Evolutionary conservation across 2,797 vertebrate species (phyloP), one percentile per base, ranked within the genome.

Genomic region (Tokudaia tokunoshimensis): DNA sequence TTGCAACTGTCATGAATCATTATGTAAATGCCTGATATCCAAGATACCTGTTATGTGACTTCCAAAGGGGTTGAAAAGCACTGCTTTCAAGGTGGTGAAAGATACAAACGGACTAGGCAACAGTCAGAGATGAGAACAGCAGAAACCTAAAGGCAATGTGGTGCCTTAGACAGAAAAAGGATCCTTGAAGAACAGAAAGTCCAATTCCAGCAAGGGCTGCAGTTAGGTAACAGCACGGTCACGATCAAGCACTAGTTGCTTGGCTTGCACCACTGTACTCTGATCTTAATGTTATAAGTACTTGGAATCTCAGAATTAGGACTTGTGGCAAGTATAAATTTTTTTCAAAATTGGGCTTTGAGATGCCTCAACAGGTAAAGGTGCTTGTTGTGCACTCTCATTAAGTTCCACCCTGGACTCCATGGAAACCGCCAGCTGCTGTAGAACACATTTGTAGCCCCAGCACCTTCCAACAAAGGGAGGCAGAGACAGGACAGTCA

Each of bases 341-440:
- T 44, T 88, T 94, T 95, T 94, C 26, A 92, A 91, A 96, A 89
- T 81, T 81, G 52, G 79, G 20, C 20, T 34, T 22, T 11, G 12
- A 57, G 52, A n/a, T 22, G 55, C 20, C 79, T 76, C 74, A 76
- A 11, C 12, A 55, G 47, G 31, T 34, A 34, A 57, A 37, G 52
- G 52, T 37, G 52, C 11, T 57, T 81, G 17, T 7, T 81, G 34
- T 57, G 20, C 20, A 57, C 22, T 34, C 20, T 1, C 14, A 17
- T 31, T 78, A n/a, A 57, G 8, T 24, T 37, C 24, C 31, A 81
- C 17, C 52, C 52, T 57, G 34, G 10, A 81, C 24, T 24, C 52
- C 79, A 57, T 24, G 20, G 22, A 57, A 37, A 57, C 24, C 12
- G 12, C 52, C 52, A 81, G 52, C 55, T 7, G 15, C 34, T 20